A percentile compares a stretch with the other conserved stretches of the same genome.
These are phyloP conservation scores for Zenarchopterus dispar DNA, from an alignment of 2,797 vertebrate species.

Conservation along the genomic window DNA sequence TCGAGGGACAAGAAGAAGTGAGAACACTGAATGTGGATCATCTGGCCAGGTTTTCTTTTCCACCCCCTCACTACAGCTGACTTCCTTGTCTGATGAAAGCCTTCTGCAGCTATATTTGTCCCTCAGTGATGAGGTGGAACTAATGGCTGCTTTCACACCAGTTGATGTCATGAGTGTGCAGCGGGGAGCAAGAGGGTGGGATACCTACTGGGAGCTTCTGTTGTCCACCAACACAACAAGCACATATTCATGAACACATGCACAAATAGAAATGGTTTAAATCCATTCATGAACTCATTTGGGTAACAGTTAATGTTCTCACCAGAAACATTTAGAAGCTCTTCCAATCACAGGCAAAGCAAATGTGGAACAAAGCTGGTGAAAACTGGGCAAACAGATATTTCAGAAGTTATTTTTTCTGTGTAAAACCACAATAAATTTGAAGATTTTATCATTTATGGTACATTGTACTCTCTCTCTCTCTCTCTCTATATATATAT, in stretches of 20 bases:
- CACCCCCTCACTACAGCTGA: slow-evolving; percentile 78
- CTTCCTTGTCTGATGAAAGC: slow-evolving; percentile 74
- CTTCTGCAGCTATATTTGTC: slow-evolving; percentile 76
- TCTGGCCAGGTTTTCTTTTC: slow-evolving; percentile 75
- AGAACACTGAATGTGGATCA: slow-evolving; percentile 69
- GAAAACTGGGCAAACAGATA: not conserved
- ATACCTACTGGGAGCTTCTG: slow-evolving; percentile 66
- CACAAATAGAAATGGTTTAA: slow-evolving; percentile 20
- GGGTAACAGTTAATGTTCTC: slow-evolving; percentile 18
- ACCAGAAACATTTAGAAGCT: not conserved
- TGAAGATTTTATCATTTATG: too few species aligned
- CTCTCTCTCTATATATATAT: too few species aligned
- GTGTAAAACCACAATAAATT: too few species aligned
- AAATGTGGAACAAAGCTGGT: not conserved
- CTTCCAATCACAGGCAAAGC: not conserved
- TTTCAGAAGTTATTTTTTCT: too few species aligned
- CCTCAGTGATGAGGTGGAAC: slow-evolving; percentile 83
- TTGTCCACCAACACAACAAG: slow-evolving; percentile 31
- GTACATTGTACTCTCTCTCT: too few species aligned
- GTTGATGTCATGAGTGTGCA: slow-evolving; percentile 77
- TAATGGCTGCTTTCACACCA: slow-evolving; percentile 79
- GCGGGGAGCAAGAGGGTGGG: slow-evolving; percentile 50
- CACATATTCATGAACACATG: too few species aligned
- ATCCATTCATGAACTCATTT: slow-evolving; percentile 9
- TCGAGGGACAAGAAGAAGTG: slow-evolving; percentile 52